Conservation (phyloP, 1,140 invertebrate genomes). For the Tenebrio molitor region DNA sequence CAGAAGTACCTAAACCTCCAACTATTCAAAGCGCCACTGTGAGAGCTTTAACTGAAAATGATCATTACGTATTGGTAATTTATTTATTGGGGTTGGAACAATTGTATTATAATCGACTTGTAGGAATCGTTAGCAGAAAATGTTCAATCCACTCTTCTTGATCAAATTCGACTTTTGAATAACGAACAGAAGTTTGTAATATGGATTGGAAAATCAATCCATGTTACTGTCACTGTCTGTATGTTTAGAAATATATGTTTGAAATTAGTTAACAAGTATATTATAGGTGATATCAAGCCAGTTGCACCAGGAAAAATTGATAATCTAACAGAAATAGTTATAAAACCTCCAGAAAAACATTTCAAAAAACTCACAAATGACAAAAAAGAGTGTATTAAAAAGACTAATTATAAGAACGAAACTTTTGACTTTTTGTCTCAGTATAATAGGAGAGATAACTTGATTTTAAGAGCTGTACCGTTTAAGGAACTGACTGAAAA, state of each 20-base stretch:
- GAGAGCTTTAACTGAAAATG: conserved; percentile 55
- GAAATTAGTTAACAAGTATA: conserved; percentile 11
- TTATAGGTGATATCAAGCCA: conserved; percentile 62
- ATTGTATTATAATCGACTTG: conserved; percentile 42
- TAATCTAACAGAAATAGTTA: conserved; percentile 63
- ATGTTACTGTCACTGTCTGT: conserved; percentile 68
- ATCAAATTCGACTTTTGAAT: conserved; percentile 70
- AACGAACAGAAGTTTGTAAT: conserved; percentile 70
- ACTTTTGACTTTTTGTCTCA: conserved; percentile 8
- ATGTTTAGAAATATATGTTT: conserved; percentile 54
- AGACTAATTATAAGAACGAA: conserved; percentile 40
- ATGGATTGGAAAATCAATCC: conserved; percentile 70
- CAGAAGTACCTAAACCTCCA: conserved; percentile 54
- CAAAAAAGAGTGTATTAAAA: neutral
- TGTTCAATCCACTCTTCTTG: conserved; percentile 70
- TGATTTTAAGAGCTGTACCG: conserved; percentile 50
- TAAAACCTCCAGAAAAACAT: conserved; percentile 53
- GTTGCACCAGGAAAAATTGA: conserved; percentile 59
- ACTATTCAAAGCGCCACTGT: conserved; percentile 59
- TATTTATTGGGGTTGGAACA: neutral
- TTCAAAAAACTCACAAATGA: neutral
- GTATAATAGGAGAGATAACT: conserved; percentile 20
- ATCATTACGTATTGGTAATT: conserved; percentile 64
- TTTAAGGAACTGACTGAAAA: conserved; percentile 40
- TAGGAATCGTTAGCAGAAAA: conserved; percentile 71